These are phyloP conservation scores for Stenodera caucasica DNA, from an alignment of 2,888 invertebrate species.

Conservation along the genomic window DNA sequence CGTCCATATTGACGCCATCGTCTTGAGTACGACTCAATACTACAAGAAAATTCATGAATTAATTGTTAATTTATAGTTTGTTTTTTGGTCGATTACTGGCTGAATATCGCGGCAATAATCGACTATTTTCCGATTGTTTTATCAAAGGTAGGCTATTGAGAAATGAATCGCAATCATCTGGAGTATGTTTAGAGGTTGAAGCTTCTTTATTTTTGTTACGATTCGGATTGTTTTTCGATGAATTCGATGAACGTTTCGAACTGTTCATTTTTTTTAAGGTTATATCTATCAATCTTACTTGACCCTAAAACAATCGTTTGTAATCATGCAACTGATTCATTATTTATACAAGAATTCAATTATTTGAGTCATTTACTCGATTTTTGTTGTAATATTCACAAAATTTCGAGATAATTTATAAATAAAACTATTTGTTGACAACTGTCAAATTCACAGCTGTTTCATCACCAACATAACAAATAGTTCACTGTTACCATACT, in stretches of 20 bases:
- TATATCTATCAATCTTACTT: neutral
- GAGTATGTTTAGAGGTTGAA: neutral
- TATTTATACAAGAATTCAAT: no score
- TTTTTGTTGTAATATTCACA: no score
- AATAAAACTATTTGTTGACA: neutral
- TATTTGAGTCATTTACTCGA: no score
- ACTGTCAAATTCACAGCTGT: no score
- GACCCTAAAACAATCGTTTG: neutral
- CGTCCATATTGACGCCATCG: constrained; percentile 83
- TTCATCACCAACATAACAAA: no score
- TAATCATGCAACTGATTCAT: no score
- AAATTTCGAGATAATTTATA: no score
- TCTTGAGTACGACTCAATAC: constrained; percentile 69
- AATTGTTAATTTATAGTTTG: no score
- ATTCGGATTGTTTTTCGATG: neutral
- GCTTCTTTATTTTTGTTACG: neutral
- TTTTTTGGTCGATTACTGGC: constrained; percentile 55
- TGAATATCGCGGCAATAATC: constrained; percentile 68
- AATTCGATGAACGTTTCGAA: neutral
- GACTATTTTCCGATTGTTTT: constrained; percentile 69
- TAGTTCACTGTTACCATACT: no score
- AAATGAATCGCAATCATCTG: constrained; percentile 11
- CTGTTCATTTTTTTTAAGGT: neutral
- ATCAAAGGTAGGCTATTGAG: constrained; percentile 62
- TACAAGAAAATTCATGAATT: no score